Conservation (phyloP, 2,797 vertebrate species). For the Acomys russatus region DNA sequence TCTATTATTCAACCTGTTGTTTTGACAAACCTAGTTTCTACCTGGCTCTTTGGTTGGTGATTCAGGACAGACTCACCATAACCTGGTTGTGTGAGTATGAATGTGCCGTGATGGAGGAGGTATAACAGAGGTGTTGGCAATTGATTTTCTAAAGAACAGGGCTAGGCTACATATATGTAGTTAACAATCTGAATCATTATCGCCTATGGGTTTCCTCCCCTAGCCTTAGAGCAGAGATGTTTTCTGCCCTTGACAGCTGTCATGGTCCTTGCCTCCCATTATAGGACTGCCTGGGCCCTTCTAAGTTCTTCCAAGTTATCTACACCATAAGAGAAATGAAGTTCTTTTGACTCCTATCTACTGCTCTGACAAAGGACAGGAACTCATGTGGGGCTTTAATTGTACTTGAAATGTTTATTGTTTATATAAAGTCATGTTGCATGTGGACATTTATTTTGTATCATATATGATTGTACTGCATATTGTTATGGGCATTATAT, state of each 20-base stretch:
- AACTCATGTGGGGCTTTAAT: constrained; percentile 22
- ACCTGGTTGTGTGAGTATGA: background rate
- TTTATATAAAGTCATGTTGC: background rate
- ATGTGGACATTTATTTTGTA: background rate
- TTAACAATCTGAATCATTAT: background rate
- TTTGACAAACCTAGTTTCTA: constrained; percentile 37
- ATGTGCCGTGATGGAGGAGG: background rate
- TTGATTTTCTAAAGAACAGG: constrained; percentile 23
- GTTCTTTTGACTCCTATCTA: background rate
- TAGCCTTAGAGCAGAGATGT: background rate
- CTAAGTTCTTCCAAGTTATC: background rate
- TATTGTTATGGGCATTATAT: background rate
- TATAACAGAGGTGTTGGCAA: background rate
- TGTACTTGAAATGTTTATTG: constrained; percentile 44
- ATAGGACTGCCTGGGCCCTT: background rate
- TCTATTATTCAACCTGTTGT: constrained; percentile 11
- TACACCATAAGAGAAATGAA: constrained; percentile 35
- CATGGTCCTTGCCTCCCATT: background rate
- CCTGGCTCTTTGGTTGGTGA: constrained; percentile 5
- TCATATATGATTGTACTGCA: background rate
- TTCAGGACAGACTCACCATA: constrained; percentile 11
- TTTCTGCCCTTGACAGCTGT: background rate
- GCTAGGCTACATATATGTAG: background rate
- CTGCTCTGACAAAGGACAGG: background rate
- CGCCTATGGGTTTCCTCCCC: background rate